Percentiles rank a stretch among this genome's conserved stretches.
Conservation (phyloP, 2,797 vertebrate species). For the Tinamus major region DNA sequence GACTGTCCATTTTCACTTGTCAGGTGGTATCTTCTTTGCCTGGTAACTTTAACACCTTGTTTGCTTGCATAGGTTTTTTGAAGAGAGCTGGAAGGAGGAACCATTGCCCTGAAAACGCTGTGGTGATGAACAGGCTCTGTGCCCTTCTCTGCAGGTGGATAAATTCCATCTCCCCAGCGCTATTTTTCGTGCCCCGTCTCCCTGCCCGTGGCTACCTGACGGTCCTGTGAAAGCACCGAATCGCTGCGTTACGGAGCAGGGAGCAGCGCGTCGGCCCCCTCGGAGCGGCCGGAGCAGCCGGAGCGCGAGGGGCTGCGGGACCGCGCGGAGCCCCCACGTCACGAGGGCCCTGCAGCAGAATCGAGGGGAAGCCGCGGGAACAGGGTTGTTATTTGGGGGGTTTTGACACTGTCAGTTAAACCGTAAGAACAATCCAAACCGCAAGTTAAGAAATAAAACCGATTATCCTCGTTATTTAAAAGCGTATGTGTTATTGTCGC, state of each 20-base stretch:
- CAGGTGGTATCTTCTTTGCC: not conserved
- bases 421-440: not conserved
- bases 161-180: not conserved
- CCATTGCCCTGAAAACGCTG: not conserved
- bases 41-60: not conserved
- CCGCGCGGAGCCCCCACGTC: not conserved
- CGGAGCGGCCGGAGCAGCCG: not conserved
- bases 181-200: slow-evolving; percentile 21
- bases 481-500: not conserved
- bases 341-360: not conserved
- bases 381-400: not conserved
- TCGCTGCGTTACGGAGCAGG: not conserved
- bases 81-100: not conserved
- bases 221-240: not conserved
- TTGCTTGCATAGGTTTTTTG: not conserved
- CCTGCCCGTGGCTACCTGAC: not conserved
- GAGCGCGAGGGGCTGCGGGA: not conserved
- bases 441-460: not conserved
- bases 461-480: not conserved
- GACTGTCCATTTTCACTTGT: not conserved
- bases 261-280: not conserved
- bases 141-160: not conserved
- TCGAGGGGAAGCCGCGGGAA: not conserved
- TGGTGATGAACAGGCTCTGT: not conserved
- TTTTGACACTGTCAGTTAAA: not conserved